Evolutionary conservation across 2,888 invertebrate genomes (phyloP).

Genomic region (Nectonema munidae): DNA sequence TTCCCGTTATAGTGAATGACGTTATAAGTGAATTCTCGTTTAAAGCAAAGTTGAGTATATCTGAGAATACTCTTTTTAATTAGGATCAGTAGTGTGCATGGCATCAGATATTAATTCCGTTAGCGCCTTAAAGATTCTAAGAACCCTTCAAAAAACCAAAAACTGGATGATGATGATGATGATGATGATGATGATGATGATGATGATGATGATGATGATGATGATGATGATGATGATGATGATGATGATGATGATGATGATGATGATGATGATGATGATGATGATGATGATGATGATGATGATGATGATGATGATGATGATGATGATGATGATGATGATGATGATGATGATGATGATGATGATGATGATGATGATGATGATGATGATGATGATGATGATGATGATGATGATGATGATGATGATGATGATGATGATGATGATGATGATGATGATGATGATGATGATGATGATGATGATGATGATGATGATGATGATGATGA

Average conservation of each 20-base stretch:
- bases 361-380: conserved; percentile 5
- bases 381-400: conserved; percentile 5
- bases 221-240: conserved; percentile 5
- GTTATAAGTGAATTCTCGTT: too few relatives aligned
- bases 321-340: too few relatives aligned
- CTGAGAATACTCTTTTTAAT: too few relatives aligned
- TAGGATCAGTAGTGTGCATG: too few relatives aligned
- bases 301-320: conserved; percentile 1
- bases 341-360: conserved; percentile 5
- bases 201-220: conserved; percentile 5
- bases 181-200: conserved; percentile 5
- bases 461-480: conserved; percentile 5
- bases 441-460: conserved; percentile 5
- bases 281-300: conserved; percentile 5
- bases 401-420: conserved; percentile 5
- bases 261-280: conserved; percentile 5
- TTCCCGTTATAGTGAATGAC: too few relatives aligned
- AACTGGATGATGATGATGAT: too few relatives aligned
- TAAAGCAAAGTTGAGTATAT: too few relatives aligned
- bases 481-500: conserved; percentile 5
- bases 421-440: conserved; percentile 5
- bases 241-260: conserved; percentile 5
- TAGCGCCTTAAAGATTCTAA: too few relatives aligned
- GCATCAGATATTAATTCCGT: too few relatives aligned
- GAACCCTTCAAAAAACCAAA: too few relatives aligned